Base-by-base conservation (phyloP, 2,888 invertebrate genomes). In the Trachelus tabidus region DNA sequence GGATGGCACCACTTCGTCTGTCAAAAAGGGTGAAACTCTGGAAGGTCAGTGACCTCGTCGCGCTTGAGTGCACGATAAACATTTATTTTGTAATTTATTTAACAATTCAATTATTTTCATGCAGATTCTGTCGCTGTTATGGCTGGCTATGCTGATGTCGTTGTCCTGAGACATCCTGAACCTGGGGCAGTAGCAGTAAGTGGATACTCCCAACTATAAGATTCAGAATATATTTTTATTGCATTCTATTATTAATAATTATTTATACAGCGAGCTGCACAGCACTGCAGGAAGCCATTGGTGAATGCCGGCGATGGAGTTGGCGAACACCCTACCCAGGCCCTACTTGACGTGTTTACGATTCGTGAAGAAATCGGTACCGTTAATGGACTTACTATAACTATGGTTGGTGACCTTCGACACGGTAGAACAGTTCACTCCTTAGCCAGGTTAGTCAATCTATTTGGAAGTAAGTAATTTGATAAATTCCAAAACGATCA, bases 321-420 rank as follows among this genome's bases (percentile, higher is more conserved):
- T 0, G 98, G 98, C 0, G 98, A 99, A 90, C 98, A 99, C 92
- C 99, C 99, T 0, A 98, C 98, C 0, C 99, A 99, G 93, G 99
- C 99, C 0, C 93, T 99, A 23, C 93, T 99, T 12, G 99, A 99
- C 89, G 95, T 99, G 4, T 99, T 99, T 90, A 99, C 99, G 9
- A 99, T 99, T 86, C 94, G 99, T 82, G 98, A 99, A 92, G 99
- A 99, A 93, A 98, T 99, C 81, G 99, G 99, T 85, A 99, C 99
- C 0, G 99, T 99, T 0, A 99, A 99, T 90, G 98, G 98, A 0
- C 93, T 99, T 12, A 98, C 97, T 0, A 98, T 99, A 76, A 99
- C 99, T 0, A 96, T 99, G 95, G 99, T 99, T 33, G 99, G 99
- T 9, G 99, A 99, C 92, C 93, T 99, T 85, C 98, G 98, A 91